phyloP scores from a whole-genome alignment of 2,113 vertebrate species.

The Oenanthe oenanthe region DNA sequence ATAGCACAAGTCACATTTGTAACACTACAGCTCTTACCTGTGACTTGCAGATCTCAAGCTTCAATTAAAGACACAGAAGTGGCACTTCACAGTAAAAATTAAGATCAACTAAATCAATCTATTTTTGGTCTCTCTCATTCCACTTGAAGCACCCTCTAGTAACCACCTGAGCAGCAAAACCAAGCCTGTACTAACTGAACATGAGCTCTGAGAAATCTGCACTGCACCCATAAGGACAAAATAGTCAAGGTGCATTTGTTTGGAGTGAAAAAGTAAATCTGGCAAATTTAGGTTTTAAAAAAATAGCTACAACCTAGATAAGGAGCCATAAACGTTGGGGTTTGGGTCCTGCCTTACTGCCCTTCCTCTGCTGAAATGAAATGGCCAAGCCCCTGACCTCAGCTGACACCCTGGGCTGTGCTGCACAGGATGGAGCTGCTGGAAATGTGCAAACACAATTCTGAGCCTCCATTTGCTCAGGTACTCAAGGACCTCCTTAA shows the following conservation, averaged over 20 bases:
- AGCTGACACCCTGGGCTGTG: neutral
- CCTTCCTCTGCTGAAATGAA: neutral
- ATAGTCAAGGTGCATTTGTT: neutral
- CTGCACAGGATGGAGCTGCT: neutral
- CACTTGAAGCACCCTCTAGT: neutral
- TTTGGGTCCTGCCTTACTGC: neutral
- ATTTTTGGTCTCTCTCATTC: neutral
- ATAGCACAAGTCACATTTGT: neutral
- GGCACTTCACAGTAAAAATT: neutral
- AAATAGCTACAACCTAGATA: neutral
- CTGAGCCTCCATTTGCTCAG: neutral
- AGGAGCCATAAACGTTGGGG: neutral
- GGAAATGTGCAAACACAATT: accelerated
- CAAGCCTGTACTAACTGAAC: neutral
- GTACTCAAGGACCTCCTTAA: neutral
- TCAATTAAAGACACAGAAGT: neutral
- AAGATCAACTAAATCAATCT: neutral
- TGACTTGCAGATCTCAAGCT: neutral
- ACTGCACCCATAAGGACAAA: neutral
- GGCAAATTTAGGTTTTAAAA: neutral
- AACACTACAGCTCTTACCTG: neutral
- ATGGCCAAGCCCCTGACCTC: neutral
- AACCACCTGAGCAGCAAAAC: neutral
- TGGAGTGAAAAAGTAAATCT: neutral
- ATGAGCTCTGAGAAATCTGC: accelerated